These are phyloP conservation scores for Drosophila sp. DNA, from an alignment of 1,140 invertebrate species.

Conservation along the genomic window DNA sequence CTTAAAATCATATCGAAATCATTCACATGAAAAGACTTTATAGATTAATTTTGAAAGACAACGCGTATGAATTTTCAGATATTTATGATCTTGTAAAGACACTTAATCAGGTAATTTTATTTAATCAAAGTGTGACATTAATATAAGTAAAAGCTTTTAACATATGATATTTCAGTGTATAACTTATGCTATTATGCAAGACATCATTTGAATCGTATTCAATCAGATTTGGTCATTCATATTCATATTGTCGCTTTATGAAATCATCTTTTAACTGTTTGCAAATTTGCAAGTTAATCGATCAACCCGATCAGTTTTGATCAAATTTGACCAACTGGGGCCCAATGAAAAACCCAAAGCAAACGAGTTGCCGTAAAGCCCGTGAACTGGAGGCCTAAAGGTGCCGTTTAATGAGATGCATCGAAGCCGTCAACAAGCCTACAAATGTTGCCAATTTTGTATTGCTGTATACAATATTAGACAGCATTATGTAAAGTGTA, in stretches of 20 bases:
- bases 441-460: constrained; percentile 41
- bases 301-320: constrained; percentile 37
- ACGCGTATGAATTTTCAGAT: too few relatives aligned
- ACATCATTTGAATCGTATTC: constrained; percentile 13
- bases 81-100: too few relatives aligned
- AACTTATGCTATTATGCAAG: background rate
- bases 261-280: constrained; percentile 59
- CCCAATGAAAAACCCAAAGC: constrained; percentile 45
- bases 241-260: constrained; percentile 34
- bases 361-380: constrained; percentile 49
- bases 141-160: background rate
- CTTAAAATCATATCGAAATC: too few relatives aligned
- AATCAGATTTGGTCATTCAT: constrained; percentile 38
- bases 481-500: constrained; percentile 1
- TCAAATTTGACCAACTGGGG: constrained; percentile 27
- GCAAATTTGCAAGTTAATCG: constrained; percentile 68
- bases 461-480: constrained; percentile 5
- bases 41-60: too few relatives aligned
- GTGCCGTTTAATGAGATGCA: constrained; percentile 72
- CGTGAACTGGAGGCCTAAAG: constrained; percentile 39
- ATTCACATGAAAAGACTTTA: too few relatives aligned
- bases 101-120: too few relatives aligned
- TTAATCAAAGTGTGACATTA: background rate
- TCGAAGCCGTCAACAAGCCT: constrained; percentile 34
- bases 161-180: background rate